Percentiles rank a stretch among this genome's conserved stretches.
Conservation (phyloP, 2,797 vertebrate genomes). For the Propithecus perrieri region DNA sequence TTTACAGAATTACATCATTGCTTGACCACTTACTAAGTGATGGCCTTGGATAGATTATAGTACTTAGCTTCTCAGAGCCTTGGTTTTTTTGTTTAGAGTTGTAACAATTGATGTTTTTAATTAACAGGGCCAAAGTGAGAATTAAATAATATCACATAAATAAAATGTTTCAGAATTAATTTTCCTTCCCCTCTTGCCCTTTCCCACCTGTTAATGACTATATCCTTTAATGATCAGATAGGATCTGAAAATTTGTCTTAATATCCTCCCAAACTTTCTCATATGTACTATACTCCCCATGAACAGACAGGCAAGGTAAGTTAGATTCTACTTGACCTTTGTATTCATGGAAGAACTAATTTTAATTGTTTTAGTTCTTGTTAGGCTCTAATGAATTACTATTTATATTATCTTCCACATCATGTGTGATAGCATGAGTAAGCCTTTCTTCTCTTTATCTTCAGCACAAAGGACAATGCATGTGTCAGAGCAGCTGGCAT, state of each 20-base stretch:
- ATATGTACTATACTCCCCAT: neutral
- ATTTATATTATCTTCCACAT: neutral
- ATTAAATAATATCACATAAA: neutral
- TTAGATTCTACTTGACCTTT: neutral
- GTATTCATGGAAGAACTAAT: neutral
- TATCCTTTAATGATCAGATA: neutral
- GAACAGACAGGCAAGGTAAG: neutral
- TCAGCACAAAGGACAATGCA: neutral
- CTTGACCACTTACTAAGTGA: neutral
- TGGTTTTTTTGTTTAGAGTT: neutral
- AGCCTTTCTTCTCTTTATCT: neutral
- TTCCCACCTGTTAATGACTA: neutral
- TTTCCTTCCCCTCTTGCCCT: neutral
- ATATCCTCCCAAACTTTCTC: neutral
- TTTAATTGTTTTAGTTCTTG: neutral
- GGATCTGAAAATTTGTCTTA: neutral
- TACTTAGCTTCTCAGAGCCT: neutral
- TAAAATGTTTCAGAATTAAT: conserved; percentile 17
- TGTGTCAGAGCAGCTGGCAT: neutral
- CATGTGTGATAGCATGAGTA: rapidly evolving
- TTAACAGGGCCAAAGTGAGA: conserved; percentile 21
- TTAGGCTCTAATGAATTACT: neutral
- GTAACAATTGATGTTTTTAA: neutral
- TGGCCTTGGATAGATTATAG: neutral
- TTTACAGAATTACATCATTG: neutral